Conservation (phyloP, 2,797 vertebrate genomes). For the Valencia hispanica region DNA sequence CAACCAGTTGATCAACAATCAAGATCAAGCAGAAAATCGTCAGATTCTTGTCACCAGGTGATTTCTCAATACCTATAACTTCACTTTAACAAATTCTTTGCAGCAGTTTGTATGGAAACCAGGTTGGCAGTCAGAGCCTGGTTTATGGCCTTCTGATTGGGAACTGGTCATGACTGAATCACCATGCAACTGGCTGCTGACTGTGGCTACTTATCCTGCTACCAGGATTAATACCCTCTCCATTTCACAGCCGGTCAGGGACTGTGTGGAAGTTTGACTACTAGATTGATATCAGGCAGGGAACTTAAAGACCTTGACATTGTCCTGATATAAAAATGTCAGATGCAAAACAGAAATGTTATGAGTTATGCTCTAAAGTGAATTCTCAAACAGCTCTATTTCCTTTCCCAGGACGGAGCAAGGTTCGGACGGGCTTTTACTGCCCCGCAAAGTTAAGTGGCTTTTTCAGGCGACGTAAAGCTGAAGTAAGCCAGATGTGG, state of each 20-base stretch:
- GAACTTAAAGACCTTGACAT: conserved; percentile 64
- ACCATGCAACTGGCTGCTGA: conserved; percentile 44
- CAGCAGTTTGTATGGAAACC: conserved; percentile 72
- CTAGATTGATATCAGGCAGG: conserved; percentile 60
- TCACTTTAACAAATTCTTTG: conserved; percentile 41
- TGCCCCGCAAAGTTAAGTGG: conserved; percentile 19
- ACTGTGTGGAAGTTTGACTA: conserved; percentile 52
- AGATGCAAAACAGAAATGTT: conserved; percentile 49
- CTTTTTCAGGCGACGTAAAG: conserved; percentile 23
- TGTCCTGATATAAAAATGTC: conserved; percentile 70
- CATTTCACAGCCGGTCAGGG: conserved; percentile 65
- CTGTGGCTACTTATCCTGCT: conserved; percentile 43
- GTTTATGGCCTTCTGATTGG: conserved; percentile 65
- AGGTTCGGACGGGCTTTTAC: conserved; percentile 52
- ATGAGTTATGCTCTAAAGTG: conserved; percentile 56
- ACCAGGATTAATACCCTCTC: conserved; percentile 65
- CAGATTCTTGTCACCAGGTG: conserved; percentile 5
- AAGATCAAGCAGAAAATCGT: neutral
- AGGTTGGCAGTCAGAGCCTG: conserved; percentile 52
- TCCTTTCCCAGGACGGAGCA: conserved; percentile 57
- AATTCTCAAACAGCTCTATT: conserved; percentile 56
- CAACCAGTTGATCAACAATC: neutral
- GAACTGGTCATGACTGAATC: conserved; percentile 68
- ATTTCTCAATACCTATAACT: neutral
- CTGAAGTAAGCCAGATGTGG: conserved; percentile 43